A percentile compares a stretch with the other conserved stretches of the same genome.
Evolutionary conservation across 1,140 invertebrate species (phyloP).

Genomic region (Euborellia annulipes): DNA sequence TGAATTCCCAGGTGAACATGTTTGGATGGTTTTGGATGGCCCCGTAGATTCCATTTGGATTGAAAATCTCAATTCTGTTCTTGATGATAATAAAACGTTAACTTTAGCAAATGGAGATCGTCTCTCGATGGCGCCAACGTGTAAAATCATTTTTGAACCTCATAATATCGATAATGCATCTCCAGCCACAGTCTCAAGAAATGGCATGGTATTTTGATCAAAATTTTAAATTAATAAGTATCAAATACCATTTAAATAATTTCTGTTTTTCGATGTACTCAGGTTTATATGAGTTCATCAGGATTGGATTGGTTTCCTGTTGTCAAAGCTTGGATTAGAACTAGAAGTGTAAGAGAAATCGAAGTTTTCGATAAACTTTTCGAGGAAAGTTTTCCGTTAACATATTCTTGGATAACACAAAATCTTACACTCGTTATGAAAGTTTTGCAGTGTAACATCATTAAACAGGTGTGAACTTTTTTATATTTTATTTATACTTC

Average conservation of each 20-base stretch:
- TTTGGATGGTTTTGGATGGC: slow-evolving; percentile 88
- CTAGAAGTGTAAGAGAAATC: slow-evolving; percentile 49
- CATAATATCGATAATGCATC: slow-evolving; percentile 95
- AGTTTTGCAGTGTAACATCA: slow-evolving; percentile 80
- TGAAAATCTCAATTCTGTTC: slow-evolving; percentile 89
- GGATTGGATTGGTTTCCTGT: slow-evolving; percentile 82
- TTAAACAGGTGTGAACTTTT: slow-evolving; percentile 37
- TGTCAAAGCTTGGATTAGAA: slow-evolving; percentile 68
- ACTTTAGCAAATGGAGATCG: slow-evolving; percentile 89
- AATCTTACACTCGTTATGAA: slow-evolving; percentile 69
- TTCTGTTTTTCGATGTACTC: too few relatives aligned
- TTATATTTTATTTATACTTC: neutral
- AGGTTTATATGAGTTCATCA: slow-evolving; percentile 88
- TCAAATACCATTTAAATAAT: too few relatives aligned
- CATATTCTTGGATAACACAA: slow-evolving; percentile 71
- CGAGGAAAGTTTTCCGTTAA: slow-evolving; percentile 55
- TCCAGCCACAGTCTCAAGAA: slow-evolving; percentile 86
- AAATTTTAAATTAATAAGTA: neutral
- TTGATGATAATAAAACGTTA: slow-evolving; percentile 89
- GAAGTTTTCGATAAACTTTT: slow-evolving; percentile 64
- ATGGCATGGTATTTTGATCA: slow-evolving; percentile 61
- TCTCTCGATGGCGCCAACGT: slow-evolving; percentile 76
- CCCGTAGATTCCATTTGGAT: slow-evolving; percentile 96
- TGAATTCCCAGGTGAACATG: slow-evolving; percentile 40
- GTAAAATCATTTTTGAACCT: slow-evolving; percentile 92